Base-by-base conservation (phyloP, 2,113 vertebrate species). In the Elephantulus edwardii region DNA sequence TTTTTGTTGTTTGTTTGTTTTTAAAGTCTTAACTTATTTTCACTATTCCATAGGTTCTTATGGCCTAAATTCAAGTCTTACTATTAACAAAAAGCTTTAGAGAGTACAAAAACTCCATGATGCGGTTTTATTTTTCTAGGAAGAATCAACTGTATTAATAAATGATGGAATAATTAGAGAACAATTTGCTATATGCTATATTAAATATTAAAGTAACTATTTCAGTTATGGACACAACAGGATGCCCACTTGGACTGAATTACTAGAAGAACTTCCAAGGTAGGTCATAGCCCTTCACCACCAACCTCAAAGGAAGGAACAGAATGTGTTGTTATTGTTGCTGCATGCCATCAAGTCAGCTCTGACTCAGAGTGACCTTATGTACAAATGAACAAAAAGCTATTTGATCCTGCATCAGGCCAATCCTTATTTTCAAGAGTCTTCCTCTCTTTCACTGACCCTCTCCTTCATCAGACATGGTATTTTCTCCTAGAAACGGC, bases 91-190 rank as follows among this genome's bases (percentile, higher is more conserved):
- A 95, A 95, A 93, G 82, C 60, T 89, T 88, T 48, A 35, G 26
- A 87, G 50, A 81, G 30, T 85, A 77, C 20, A 70, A 44, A 83
- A 75, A 95, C 72, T 70, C 60, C 50, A 70, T 72, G 86, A 93
- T 46, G 50, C 93, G 44, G 13, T 50, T 95, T 93, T 81, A 52
- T 54, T 90, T 74, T 91, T 95, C 91, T 90, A 91, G 66, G 77
- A 91, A 94, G 85, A 95, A 92, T 90, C 56, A 85, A 75, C 50
- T 77, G 3, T 94, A 93, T 95, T 76, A 96, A 95, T 92, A 95
- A 93, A 91, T 96, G 56, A 95, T 88, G 70, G 46, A 64, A 50
- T 77, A 75, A 85, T 77, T 83, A 92, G 75, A 84, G 54, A 33
- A 86, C n/a, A 79, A 92, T 91, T 33, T 42, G n/a, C 81, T 42